phyloP scores from a whole-genome alignment of 2,113 vertebrate species.

The Martes martes region DNA sequence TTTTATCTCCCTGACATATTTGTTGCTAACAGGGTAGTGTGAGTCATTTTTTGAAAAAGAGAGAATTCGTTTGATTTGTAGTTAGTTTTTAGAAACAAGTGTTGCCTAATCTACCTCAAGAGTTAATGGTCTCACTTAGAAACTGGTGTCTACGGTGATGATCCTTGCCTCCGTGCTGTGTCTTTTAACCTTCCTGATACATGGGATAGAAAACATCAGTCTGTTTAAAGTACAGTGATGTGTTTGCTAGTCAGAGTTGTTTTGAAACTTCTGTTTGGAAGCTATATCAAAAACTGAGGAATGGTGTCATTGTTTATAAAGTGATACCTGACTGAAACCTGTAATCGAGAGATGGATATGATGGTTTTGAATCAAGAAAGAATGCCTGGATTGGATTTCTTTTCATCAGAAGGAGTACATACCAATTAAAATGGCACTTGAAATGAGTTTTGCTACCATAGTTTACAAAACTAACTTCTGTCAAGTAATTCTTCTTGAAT shows the following conservation, averaged over 20 bases:
- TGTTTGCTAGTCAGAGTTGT: constrained; percentile 52
- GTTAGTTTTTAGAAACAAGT: constrained; percentile 49
- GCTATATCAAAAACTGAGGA: constrained; percentile 39
- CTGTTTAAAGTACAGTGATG: constrained; percentile 30
- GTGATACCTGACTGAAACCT: constrained; percentile 23
- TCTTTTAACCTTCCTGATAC: constrained; percentile 45
- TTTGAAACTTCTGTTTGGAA: constrained; percentile 68
- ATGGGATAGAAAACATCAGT: neutral
- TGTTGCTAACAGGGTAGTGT: neutral
- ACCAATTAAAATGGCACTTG: neutral
- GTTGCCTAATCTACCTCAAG: neutral
- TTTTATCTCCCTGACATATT: neutral
- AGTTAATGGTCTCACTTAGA: constrained; percentile 44
- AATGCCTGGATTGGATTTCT: neutral
- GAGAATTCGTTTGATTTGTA: constrained; percentile 35
- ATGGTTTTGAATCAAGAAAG: constrained; percentile 14
- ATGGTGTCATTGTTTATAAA: constrained; percentile 51
- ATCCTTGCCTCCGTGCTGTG: constrained; percentile 5
- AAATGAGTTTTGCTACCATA: constrained; percentile 38
- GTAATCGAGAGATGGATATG: neutral
- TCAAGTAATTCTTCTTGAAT: neutral
- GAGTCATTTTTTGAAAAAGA: constrained; percentile 30
- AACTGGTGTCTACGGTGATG: neutral
- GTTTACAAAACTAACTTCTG: constrained; percentile 21
- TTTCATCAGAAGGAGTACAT: constrained; percentile 17